Percentiles rank a stretch among this genome's conserved stretches.
Conservation (phyloP, 2,113 vertebrate genomes). For the Pedetes capensis region DNA sequence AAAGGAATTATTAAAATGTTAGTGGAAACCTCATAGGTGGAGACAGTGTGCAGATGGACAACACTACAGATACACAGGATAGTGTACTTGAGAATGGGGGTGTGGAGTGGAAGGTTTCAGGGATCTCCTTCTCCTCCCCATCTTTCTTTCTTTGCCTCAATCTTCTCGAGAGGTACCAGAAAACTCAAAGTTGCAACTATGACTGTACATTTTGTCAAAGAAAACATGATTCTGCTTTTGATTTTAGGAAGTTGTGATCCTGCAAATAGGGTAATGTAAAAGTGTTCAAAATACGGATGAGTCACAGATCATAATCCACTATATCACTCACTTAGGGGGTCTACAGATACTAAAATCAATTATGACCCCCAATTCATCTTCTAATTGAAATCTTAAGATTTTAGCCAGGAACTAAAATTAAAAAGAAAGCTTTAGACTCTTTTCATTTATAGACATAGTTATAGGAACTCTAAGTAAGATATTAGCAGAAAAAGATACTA, state of each 20-base stretch:
- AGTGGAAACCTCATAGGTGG: background rate
- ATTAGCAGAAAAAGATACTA: background rate
- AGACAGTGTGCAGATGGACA: background rate
- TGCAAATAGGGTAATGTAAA: background rate
- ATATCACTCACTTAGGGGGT: background rate
- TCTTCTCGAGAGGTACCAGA: background rate
- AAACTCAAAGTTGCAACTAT: background rate
- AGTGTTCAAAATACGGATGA: constrained; percentile 7
- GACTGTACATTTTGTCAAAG: background rate
- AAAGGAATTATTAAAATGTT: background rate
- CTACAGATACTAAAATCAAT: background rate
- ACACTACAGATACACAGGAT: background rate
- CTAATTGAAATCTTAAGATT: constrained; percentile 6
- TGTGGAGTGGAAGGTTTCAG: background rate
- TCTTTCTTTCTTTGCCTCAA: background rate
- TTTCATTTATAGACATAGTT: background rate
- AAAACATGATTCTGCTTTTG: constrained; percentile 25
- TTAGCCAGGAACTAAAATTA: background rate
- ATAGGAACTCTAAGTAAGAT: constrained; percentile 21
- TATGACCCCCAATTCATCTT: background rate
- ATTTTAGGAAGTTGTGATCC: background rate
- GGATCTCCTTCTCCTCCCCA: background rate
- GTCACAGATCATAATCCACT: background rate
- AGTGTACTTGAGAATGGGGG: background rate
- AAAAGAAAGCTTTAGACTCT: background rate